These are phyloP conservation scores for Felis catus DNA, from an alignment of 2,113 vertebrate genomes.

Conservation along the genomic window F.catus_Fca126_mat1.0 CM031414.1:61214001-61214500, in stretches of 20 bases:
- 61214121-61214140: slow-evolving; percentile 44
- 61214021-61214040: slow-evolving; percentile 63
- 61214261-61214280: background rate
- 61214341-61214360: background rate
- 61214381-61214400: background rate
- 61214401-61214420: background rate
- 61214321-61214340: background rate
- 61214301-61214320: background rate
- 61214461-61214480: background rate
- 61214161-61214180: background rate
- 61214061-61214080: slow-evolving; percentile 51
- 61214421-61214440: background rate
- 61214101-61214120: slow-evolving; percentile 57
- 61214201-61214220: background rate
- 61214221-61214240: background rate
- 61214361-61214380: background rate
- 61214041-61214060: slow-evolving; percentile 34
- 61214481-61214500: background rate
- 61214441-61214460: background rate
- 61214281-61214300: background rate
- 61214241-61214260: background rate
- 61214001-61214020: slow-evolving; percentile 38
- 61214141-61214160: background rate
- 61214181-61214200: background rate
- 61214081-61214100: slow-evolving; percentile 34